Base-by-base conservation (phyloP, 2,113 vertebrate species). In the Illadopsis cleaveri region DNA sequence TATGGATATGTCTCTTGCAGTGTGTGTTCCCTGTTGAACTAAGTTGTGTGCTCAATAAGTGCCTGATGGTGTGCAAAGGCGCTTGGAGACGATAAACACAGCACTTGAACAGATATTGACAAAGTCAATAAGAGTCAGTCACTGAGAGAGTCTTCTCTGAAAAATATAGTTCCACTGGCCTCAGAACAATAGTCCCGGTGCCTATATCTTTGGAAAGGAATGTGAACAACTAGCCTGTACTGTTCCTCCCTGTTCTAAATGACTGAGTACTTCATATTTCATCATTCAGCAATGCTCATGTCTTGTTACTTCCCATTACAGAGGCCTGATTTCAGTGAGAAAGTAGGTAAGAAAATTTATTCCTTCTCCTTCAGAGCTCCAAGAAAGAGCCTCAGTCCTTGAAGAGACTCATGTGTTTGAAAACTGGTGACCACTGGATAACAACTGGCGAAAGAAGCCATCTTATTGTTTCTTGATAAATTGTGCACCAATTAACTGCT, bases 11-110 rank as follows among this genome's bases (percentile, higher is more conserved):
- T 81, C 31, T 65, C 24, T 51, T 57, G 25, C 21, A 33, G 48
- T 35, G 15, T 42, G 54, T 38, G 20, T 18, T 50, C 53, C 66
- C n/a, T 14, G 11, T 15, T 58, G 50, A 91, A n/a, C 40, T 68
- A 48, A 68, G 15, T 3, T 38, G 5, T 27, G 35, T 89, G 30
- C 58, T 91, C 90, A 45, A 13, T 42, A 60, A 81, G 35, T 24
- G 33, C 16, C 35, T 51, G 50, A 25, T 65, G 15, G 23, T 42
- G 21, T 69, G 50, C 44, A 81, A 77, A 77, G 72, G 54, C 4
- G 2, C 45, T 56, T 27, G 58, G 24, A 84, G 50, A 40, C 0
- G 2, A 66, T 30, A 78, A 94, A 90, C 0, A 0, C 25, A 70
- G 54, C 51, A 15, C 42, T 81, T 35, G 30, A 73, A 44, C 21